A percentile compares a stretch with the other conserved stretches of the same genome.
Evolutionary conservation across 2,797 vertebrate species (phyloP).

Genomic region (Staurois parvus): DNA sequence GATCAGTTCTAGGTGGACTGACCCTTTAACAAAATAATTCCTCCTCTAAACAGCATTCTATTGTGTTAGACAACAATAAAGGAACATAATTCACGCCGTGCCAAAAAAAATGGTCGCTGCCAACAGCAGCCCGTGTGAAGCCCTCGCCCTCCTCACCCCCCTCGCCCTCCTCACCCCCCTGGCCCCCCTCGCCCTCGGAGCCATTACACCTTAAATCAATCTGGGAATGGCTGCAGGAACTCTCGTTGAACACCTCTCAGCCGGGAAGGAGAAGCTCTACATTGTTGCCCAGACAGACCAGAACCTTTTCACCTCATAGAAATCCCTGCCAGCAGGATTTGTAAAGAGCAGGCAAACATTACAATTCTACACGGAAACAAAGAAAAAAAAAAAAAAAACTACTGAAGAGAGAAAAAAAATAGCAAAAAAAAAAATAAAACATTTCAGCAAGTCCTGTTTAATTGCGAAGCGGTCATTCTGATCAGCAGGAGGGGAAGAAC

Average conservation of each 20-base stretch:
- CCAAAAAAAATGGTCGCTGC: slow-evolving; percentile 1
- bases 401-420: neutral
- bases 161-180: too few species aligned
- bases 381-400: too few species aligned
- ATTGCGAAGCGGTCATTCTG: neutral
- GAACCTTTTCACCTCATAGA: slow-evolving; percentile 56
- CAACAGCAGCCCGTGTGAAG: neutral
- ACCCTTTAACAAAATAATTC: neutral
- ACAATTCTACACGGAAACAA: neutral
- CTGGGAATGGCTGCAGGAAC: slow-evolving; percentile 20
- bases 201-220: slow-evolving; percentile 46
- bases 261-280: slow-evolving; percentile 15
- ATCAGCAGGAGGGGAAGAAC: neutral
- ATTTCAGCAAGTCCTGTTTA: neutral
- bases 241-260: slow-evolving; percentile 34
- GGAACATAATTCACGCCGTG: slow-evolving; percentile 17
- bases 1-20: too few species aligned
- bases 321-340: slow-evolving; percentile 22
- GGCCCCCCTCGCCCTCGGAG: neutral
- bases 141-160: neutral
- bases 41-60: neutral
- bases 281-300: slow-evolving; percentile 29
- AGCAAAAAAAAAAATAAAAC: neutral
- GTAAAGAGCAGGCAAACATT: slow-evolving; percentile 17
- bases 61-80: slow-evolving; percentile 22